phyloP scores from a whole-genome alignment of 2,888 invertebrate genomes.

The Conistra vaccinii region DNA sequence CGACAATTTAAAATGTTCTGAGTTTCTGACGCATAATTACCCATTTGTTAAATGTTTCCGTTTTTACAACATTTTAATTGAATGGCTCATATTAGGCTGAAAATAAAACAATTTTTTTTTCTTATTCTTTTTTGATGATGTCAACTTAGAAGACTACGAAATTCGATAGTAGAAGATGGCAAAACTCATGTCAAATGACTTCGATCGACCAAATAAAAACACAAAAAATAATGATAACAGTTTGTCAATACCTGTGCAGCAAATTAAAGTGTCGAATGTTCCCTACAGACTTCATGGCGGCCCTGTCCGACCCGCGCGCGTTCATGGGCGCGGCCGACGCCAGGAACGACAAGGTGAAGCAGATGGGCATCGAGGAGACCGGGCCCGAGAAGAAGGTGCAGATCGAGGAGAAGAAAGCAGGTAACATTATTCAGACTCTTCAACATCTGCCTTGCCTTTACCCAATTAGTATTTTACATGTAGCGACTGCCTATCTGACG shows the following conservation, averaged over 20 bases:
- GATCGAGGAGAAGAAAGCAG: slow-evolving; percentile 94
- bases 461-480: too few relatives aligned
- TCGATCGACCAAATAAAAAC: too few relatives aligned
- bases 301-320: slow-evolving; percentile 98
- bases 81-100: too few relatives aligned
- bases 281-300: slow-evolving; percentile 97
- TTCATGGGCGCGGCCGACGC: slow-evolving; percentile 97
- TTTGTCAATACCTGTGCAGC: not conserved
- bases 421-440: slow-evolving; percentile 76
- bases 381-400: slow-evolving; percentile 92
- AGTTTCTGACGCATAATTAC: not conserved
- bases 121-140: too few relatives aligned
- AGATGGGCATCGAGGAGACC: slow-evolving; percentile 97
- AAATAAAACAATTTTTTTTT: too few relatives aligned
- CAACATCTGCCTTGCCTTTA: too few relatives aligned
- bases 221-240: not conserved
- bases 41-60: too few relatives aligned
- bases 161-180: too few relatives aligned
- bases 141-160: too few relatives aligned
- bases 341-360: slow-evolving; percentile 97
- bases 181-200: too few relatives aligned
- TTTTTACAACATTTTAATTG: too few relatives aligned
- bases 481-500: too few relatives aligned
- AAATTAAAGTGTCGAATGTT: not conserved
- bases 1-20: not conserved